These are phyloP conservation scores for Sarcophaga bullata DNA, from an alignment of 1,140 invertebrate species.

Conservation along the genomic window DNA sequence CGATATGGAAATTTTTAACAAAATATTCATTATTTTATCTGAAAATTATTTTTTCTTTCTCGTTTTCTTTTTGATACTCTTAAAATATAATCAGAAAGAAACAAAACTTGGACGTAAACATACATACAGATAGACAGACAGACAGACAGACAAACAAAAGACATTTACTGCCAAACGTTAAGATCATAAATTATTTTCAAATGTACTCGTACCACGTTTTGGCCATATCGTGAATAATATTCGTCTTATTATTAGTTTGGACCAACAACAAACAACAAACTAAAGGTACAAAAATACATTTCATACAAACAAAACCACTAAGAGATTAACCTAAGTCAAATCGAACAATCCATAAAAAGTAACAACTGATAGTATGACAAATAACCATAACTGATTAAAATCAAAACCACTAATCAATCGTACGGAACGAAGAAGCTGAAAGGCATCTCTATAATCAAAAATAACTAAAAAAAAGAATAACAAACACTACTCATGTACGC, in stretches of 20 bases:
- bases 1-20: slow-evolving; percentile 26
- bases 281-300: background rate
- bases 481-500: too few relatives aligned
- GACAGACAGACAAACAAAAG: slow-evolving; percentile 21
- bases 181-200: slow-evolving; percentile 24
- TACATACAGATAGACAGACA: background rate
- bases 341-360: too few relatives aligned
- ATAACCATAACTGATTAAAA: too few relatives aligned
- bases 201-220: background rate
- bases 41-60: slow-evolving; percentile 6
- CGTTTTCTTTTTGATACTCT: background rate
- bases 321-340: background rate
- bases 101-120: background rate
- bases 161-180: background rate
- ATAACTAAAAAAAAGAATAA: too few relatives aligned
- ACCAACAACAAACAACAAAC: background rate
- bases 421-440: too few relatives aligned
- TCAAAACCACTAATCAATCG: too few relatives aligned
- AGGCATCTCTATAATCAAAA: too few relatives aligned
- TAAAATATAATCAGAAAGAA: background rate
- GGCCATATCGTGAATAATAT: slow-evolving; percentile 5
- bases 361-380: too few relatives aligned
- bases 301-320: background rate
- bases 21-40: background rate
- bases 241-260: slow-evolving; percentile 1